phyloP scores from a whole-genome alignment of 2,888 invertebrate genomes.

The Chymomyza fuscimana region DNA sequence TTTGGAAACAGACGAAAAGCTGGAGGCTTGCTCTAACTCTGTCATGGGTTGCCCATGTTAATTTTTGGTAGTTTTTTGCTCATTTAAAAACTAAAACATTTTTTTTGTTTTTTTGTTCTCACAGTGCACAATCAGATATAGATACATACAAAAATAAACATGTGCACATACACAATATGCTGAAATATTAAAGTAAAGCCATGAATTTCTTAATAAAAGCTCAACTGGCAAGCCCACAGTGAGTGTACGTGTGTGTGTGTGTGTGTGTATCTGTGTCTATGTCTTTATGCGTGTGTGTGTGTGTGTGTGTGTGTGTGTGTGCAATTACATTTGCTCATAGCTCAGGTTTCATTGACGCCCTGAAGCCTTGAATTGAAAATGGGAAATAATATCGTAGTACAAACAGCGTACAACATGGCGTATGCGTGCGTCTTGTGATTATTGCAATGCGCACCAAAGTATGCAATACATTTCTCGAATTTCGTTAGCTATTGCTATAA shows the following conservation, averaged over 20 bases:
- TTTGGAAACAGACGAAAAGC: conserved; percentile 82
- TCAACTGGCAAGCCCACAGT: conserved; percentile 20
- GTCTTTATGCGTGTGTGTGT: not conserved
- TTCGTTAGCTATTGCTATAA: conserved; percentile 4
- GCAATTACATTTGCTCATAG: conserved; percentile 2
- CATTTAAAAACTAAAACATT: not conserved
- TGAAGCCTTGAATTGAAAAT: not conserved
- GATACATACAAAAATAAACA: not conserved
- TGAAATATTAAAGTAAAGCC: conserved; percentile 32
- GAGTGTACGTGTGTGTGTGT: not conserved
- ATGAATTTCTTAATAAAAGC: conserved; percentile 36
- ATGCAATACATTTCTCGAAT: conserved; percentile 41
- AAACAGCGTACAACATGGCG: conserved; percentile 11
- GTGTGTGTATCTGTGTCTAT: not conserved
- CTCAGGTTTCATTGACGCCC: not conserved
- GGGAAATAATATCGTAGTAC: not conserved
- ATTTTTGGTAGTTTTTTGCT: no score
- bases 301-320: not conserved
- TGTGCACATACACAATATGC: not conserved
- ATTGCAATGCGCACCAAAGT: conserved; percentile 44
- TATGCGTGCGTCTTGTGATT: conserved; percentile 36
- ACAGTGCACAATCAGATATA: not conserved
- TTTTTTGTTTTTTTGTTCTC: not conserved
- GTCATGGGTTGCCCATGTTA: conserved; percentile 81
- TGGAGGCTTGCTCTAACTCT: conserved; percentile 85